Conservation (phyloP, 2,888 invertebrate species). For the Hypolimnas misippus region DNA sequence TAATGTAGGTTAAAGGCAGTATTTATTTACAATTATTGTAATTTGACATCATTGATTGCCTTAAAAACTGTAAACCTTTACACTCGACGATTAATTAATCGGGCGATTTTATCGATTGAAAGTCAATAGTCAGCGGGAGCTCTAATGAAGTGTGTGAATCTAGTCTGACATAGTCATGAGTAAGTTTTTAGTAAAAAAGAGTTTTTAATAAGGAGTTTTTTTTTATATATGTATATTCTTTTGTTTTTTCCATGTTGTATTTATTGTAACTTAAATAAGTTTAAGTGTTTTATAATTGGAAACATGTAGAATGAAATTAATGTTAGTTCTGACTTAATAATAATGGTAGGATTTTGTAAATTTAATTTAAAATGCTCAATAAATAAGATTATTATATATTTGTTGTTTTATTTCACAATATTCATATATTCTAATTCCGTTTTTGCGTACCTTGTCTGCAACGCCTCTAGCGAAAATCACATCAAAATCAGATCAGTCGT, state of each 20-base stretch:
- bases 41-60: no score
- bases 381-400: slow-evolving; percentile 33
- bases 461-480: no score
- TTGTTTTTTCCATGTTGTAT: not conserved
- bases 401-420: slow-evolving; percentile 16
- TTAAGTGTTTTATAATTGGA: not conserved
- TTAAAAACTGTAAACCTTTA: no score
- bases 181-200: slow-evolving; percentile 8
- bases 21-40: no score
- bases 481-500: no score
- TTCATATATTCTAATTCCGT: no score
- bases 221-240: no score
- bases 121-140: not conserved
- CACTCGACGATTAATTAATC: no score
- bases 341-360: slow-evolving; percentile 34
- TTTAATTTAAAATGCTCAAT: slow-evolving; percentile 43
- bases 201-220: not conserved
- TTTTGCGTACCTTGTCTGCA: no score
- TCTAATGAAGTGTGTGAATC: not conserved
- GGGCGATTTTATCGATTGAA: not conserved
- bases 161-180: slow-evolving; percentile 1
- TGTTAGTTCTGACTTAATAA: slow-evolving; percentile 11
- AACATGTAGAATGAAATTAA: slow-evolving; percentile 10
- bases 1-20: no score
- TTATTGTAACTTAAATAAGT: not conserved